These are phyloP conservation scores for Erannis defoliaria DNA, from an alignment of 2,888 invertebrate genomes.

Conservation along the genomic window DNA sequence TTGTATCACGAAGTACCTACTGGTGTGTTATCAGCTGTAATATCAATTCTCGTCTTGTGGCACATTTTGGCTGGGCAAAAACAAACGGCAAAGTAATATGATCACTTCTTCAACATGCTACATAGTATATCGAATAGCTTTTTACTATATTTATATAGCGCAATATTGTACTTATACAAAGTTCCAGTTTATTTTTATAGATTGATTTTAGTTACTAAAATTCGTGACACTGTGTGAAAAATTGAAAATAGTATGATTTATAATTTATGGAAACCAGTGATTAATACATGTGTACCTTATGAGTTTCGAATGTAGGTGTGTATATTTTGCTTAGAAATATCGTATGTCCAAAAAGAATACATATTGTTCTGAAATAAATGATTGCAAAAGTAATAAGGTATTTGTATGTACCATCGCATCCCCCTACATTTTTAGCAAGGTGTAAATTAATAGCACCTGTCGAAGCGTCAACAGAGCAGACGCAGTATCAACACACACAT, in stretches of 20 bases:
- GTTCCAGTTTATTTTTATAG: slow-evolving; percentile 29
- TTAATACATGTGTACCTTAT: slow-evolving; percentile 51
- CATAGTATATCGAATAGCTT: slow-evolving; percentile 1
- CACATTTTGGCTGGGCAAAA: neutral
- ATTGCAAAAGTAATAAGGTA: slow-evolving; percentile 50
- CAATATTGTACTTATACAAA: slow-evolving; percentile 31
- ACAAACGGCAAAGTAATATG: neutral
- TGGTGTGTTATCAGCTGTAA: neutral
- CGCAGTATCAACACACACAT: too few species aligned
- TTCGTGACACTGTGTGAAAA: slow-evolving; percentile 1
- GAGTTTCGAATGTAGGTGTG: slow-evolving; percentile 54
- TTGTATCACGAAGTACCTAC: too few species aligned
- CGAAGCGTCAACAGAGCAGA: too few species aligned
- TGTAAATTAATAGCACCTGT: too few species aligned
- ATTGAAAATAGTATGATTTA: slow-evolving; percentile 26
- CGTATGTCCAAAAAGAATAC: slow-evolving; percentile 62
- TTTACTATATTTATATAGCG: slow-evolving; percentile 13
- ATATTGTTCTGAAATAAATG: slow-evolving; percentile 72
- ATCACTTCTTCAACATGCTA: neutral
- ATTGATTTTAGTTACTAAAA: slow-evolving; percentile 20
- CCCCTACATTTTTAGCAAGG: neutral
- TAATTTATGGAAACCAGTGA: slow-evolving; percentile 45
- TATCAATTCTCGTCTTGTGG: neutral
- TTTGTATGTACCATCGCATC: neutral
- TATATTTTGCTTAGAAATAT: slow-evolving; percentile 69